phyloP scores from a whole-genome alignment of 2,888 invertebrate genomes.

The Metacarcinus magister region DNA sequence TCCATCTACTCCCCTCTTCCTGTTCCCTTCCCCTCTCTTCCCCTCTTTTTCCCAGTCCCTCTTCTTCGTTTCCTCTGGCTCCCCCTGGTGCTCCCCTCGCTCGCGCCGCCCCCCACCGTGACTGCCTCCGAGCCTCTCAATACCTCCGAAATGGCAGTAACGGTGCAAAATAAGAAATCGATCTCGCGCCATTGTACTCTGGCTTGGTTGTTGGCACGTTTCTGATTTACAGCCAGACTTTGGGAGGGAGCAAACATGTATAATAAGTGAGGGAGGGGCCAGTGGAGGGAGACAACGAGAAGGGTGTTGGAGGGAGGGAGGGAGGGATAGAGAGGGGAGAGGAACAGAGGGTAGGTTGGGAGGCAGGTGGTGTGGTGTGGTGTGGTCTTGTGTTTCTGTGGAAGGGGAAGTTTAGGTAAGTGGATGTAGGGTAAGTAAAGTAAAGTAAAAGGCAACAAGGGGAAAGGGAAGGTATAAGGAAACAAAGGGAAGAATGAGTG shows the following conservation, averaged over 20 bases:
- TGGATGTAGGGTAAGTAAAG: background rate
- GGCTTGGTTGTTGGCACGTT: conserved; percentile 70
- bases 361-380: background rate
- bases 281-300: conserved; percentile 7
- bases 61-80: background rate
- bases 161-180: conserved; percentile 78
- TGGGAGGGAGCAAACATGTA: conserved; percentile 59
- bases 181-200: conserved; percentile 69
- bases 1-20: conserved; percentile 1
- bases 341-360: background rate
- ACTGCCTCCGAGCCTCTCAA: conserved; percentile 47
- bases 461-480: background rate
- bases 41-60: background rate
- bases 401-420: conserved; percentile 19
- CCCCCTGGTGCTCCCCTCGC: background rate
- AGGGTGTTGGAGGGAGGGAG: background rate
- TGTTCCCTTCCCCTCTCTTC: background rate
- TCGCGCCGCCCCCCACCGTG: conserved; percentile 40
- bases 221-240: conserved; percentile 72
- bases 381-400: background rate
- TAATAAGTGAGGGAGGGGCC: conserved; percentile 65
- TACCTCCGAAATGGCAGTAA: conserved; percentile 74
- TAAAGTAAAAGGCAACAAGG: background rate
- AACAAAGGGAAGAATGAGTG: conserved; percentile 29
- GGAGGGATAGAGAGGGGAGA: background rate